Evolutionary conservation across 1,140 invertebrate genomes (phyloP).

Genomic region (Brachionus angularis): DNA sequence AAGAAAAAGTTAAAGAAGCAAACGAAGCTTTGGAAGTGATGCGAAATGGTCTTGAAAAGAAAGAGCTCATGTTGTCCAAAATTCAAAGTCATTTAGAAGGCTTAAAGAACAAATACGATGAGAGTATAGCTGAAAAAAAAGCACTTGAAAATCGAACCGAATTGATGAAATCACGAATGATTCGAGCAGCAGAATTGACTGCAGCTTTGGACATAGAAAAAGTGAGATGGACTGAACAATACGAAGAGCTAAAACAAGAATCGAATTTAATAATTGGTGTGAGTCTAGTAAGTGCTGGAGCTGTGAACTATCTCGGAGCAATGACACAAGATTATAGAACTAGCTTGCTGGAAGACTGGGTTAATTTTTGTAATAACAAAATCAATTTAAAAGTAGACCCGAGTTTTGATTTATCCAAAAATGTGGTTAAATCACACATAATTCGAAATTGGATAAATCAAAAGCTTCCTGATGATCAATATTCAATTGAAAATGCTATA

Average conservation of each 20-base stretch:
- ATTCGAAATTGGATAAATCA: slow-evolving; percentile 41
- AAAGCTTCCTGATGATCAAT: slow-evolving; percentile 42
- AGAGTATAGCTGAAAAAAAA: slow-evolving; percentile 62
- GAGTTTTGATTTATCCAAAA: slow-evolving; percentile 19
- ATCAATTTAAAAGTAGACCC: not conserved
- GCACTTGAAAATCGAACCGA: slow-evolving; percentile 65
- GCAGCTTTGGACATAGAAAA: slow-evolving; percentile 73
- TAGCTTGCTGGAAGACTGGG: slow-evolving; percentile 49
- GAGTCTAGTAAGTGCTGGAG: slow-evolving; percentile 52
- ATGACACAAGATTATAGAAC: slow-evolving; percentile 44
- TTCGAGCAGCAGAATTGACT: slow-evolving; percentile 72
- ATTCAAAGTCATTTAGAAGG: slow-evolving; percentile 55
- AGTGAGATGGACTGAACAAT: slow-evolving; percentile 71
- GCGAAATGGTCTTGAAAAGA: slow-evolving; percentile 52
- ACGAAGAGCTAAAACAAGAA: slow-evolving; percentile 60
- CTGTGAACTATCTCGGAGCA: slow-evolving; percentile 54
- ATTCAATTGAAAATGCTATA: slow-evolving; percentile 71
- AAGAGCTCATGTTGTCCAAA: slow-evolving; percentile 49
- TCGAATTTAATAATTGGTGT: slow-evolving; percentile 54
- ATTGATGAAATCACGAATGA: slow-evolving; percentile 68
- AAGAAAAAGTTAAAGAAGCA: slow-evolving; percentile 39
- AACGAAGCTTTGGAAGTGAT: slow-evolving; percentile 46
- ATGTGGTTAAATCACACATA: slow-evolving; percentile 19
- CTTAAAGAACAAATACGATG: slow-evolving; percentile 56
- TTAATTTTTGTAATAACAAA: slow-evolving; percentile 47